Evolutionary conservation across 2,888 invertebrate genomes (phyloP), one percentile per base, ranked within the genome.

Genomic region (Sarcophaga rosellei): DNA sequence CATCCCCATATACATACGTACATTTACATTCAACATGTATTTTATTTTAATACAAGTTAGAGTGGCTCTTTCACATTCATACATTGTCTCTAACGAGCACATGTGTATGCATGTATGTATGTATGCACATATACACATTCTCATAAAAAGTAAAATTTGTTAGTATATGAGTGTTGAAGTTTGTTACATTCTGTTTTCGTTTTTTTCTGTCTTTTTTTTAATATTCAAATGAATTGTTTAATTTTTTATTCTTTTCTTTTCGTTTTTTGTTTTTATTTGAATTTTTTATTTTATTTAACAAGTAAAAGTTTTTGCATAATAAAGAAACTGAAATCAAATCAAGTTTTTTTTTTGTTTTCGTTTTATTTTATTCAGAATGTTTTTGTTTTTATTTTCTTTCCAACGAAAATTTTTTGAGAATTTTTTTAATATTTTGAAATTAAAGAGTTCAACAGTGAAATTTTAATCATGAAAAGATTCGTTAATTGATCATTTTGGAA

Each of bases 311-410:
- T 84, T 75, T 65, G 53, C 75, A 75, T 75, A 65, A 80, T 69
- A 84, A 45, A 80, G 75, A 80, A 80, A 80, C 84, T 84, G 65
- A 84, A 84, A 84, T 75, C 47, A 84, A 80, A 84, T 84, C 70
- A 57, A 74, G 68, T 83, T 81, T 81, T 1, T 61, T 69, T 69
- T 57, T 57, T 65, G 11, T 53, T 25, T 6, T 15, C 17, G 0
- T 66, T 76, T 76, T 25, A 69, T 44, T 45, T 72, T 63, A 25
- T 53, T 23, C 12, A 59, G 25, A 68, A 68, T 66, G 66, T 59
- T 80, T 69, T 23, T 61, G 12, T n/a, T 35, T 17, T n/a, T n/a
- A 4, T 25, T 45, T 75, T 69, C 15, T 47, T 12, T 15, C 1
- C 0, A 47, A 47, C 11, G 15, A 47, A 47, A 47, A 47, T 12